A percentile compares a stretch with the other conserved stretches of the same genome.
phyloP scores from a whole-genome alignment of 2,888 invertebrate genomes.

The Microdon myrmicae region DNA sequence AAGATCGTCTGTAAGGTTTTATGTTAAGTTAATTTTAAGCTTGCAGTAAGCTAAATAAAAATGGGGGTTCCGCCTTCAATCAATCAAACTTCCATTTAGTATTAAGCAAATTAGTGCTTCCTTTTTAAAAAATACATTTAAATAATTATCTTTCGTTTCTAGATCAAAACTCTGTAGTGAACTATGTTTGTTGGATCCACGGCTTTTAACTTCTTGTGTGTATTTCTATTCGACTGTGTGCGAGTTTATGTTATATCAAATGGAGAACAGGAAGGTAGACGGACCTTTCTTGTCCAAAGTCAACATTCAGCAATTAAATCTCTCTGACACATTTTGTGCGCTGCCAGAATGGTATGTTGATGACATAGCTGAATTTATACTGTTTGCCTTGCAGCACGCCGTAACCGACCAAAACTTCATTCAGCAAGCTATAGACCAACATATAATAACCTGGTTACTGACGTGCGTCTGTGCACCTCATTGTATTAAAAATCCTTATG shows the following conservation, averaged over 20 bases:
- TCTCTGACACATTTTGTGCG: slow-evolving; percentile 83
- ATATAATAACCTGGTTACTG: slow-evolving; percentile 87
- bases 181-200: slow-evolving; percentile 86
- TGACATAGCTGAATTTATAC: slow-evolving; percentile 95
- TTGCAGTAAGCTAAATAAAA: too few species aligned
- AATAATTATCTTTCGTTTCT: not conserved
- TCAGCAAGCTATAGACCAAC: slow-evolving; percentile 80
- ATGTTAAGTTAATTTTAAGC: too few species aligned
- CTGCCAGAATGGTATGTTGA: slow-evolving; percentile 98
- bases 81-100: too few species aligned
- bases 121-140: not conserved
- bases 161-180: slow-evolving; percentile 94
- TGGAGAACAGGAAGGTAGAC: slow-evolving; percentile 70
- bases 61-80: too few species aligned
- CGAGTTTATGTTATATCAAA: slow-evolving; percentile 77
- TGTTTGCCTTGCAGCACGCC: slow-evolving; percentile 88
- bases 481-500: slow-evolving; percentile 94
- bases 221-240: slow-evolving; percentile 90
- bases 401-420: slow-evolving; percentile 73
- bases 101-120: not conserved
- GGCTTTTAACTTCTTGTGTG: slow-evolving; percentile 82
- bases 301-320: slow-evolving; percentile 71
- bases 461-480: slow-evolving; percentile 90
- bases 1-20: too few species aligned
- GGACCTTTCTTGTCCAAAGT: slow-evolving; percentile 68